Conservation (phyloP, 2,888 invertebrate species). For the Apodemia zela region DNA sequence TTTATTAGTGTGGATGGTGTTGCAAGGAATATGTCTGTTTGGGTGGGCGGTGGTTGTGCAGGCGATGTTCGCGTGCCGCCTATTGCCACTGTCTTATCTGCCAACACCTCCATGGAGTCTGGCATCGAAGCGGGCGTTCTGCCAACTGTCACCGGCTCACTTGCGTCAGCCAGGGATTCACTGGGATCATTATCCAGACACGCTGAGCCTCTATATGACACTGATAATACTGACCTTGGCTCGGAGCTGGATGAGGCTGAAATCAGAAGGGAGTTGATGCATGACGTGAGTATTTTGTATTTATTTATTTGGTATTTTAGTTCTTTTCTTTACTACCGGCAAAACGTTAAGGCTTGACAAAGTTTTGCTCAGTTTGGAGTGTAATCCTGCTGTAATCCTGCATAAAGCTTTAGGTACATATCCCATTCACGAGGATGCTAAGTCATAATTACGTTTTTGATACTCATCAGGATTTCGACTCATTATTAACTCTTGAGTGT, state of each 20-base stretch:
- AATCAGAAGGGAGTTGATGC: slow-evolving; percentile 86
- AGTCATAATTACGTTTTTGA: too few relatives aligned
- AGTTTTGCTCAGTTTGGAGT: too few relatives aligned
- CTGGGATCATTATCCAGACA: slow-evolving; percentile 81
- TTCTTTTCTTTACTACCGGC: not conserved
- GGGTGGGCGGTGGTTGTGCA: slow-evolving; percentile 70
- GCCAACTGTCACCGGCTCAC: slow-evolving; percentile 87
- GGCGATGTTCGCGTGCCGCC: slow-evolving; percentile 55
- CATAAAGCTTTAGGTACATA: too few relatives aligned
- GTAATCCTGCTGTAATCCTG: too few relatives aligned
- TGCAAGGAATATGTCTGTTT: slow-evolving; percentile 67
- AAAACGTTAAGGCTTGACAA: too few relatives aligned
- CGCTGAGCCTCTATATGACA: slow-evolving; percentile 85
- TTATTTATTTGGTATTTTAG: slow-evolving; percentile 24
- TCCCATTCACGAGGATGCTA: too few relatives aligned
- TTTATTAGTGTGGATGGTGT: slow-evolving; percentile 63
- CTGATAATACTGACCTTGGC: slow-evolving; percentile 89
- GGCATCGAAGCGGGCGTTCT: slow-evolving; percentile 84
- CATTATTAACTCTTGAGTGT: too few relatives aligned
- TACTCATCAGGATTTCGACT: too few relatives aligned
- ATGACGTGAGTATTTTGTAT: slow-evolving; percentile 83
- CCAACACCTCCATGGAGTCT: slow-evolving; percentile 81
- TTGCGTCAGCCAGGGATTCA: slow-evolving; percentile 78
- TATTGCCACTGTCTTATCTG: slow-evolving; percentile 63
- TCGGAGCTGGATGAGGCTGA: slow-evolving; percentile 91